phyloP scores from a whole-genome alignment of 2,113 vertebrate species.

The Laterallus jamaicensis region DNA sequence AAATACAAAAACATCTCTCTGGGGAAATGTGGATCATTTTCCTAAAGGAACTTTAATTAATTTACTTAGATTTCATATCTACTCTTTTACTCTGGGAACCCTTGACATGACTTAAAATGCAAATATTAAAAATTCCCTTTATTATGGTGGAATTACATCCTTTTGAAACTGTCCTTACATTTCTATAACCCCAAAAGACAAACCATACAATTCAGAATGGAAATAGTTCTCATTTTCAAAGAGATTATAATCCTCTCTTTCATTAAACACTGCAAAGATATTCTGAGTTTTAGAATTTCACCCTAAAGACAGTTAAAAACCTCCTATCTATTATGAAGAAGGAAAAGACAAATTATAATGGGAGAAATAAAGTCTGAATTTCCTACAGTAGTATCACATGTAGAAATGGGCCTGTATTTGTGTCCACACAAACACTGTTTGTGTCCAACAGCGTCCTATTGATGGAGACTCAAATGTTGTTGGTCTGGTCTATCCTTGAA shows the following conservation, averaged over 20 bases:
- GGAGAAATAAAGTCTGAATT: not conserved
- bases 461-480: not conserved
- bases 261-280: not conserved
- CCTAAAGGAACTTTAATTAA: constrained; percentile 15
- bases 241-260: not conserved
- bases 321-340: not conserved
- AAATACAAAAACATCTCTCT: not conserved
- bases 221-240: not conserved
- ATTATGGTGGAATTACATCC: not conserved
- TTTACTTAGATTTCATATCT: not conserved
- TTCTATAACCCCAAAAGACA: not conserved
- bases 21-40: not conserved
- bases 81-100: not conserved
- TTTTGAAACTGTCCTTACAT: not conserved
- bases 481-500: accelerated
- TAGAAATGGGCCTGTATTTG: not conserved
- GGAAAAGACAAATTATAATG: not conserved
- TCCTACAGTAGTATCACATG: not conserved
- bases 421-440: not conserved
- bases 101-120: not conserved
- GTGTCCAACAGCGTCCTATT: not conserved
- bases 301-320: not conserved
- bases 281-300: not conserved
- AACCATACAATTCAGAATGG: not conserved
- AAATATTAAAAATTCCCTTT: not conserved